Evolutionary conservation across 2,888 invertebrate species (phyloP), one percentile per base, ranked within the genome.

Genomic region (Leucophora obtusa): DNA sequence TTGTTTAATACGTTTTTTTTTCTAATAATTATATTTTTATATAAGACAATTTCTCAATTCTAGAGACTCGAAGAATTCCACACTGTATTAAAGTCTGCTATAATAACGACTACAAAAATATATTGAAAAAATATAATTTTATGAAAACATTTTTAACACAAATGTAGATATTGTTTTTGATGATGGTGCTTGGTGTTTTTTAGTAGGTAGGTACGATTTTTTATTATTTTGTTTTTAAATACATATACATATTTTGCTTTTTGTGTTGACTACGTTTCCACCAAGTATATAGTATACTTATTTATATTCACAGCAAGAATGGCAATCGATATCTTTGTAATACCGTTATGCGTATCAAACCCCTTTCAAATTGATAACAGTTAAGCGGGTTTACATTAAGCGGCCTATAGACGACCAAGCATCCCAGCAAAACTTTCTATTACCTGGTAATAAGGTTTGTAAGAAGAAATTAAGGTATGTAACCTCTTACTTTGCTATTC

Each of bases 21-120:
- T 35, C 4, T 35, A 35, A 38, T 38, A 11, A 11, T 14, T 38
- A 38, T 38, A 11, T 38, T 10, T 38, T 38, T 38, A 6, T 28
- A 28, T 14, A 38, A 38, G 10, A 38, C 8, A 11, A 11, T 38
- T 9, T 21, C 10, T 11, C 63, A 63, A 21, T 50, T 28, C 58
- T 17, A 59, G 17, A 17, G 21, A 56, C 43, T 54, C 54, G 21
- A 38, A 54, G 24, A 56, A 56, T 54, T 66, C 43, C 43, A 43
- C 17, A 18, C 21, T 43, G 21, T 43, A 56, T 56, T 35, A 43
- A 66, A 54, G 38, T 66, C 43, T 54, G 38, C 66, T 66, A 54
- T 54, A 66, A 66, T 38, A 43, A 15, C 7, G 51, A 54, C 54
- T 18, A 24, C 9, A 43, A 66, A n/a, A 43, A 38, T 33, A 54